Percentiles rank a stretch among this genome's conserved stretches.
These are phyloP conservation scores for Phylloscopus trochilus DNA, from an alignment of 2,113 vertebrate species.

Conservation along the genomic window DNA sequence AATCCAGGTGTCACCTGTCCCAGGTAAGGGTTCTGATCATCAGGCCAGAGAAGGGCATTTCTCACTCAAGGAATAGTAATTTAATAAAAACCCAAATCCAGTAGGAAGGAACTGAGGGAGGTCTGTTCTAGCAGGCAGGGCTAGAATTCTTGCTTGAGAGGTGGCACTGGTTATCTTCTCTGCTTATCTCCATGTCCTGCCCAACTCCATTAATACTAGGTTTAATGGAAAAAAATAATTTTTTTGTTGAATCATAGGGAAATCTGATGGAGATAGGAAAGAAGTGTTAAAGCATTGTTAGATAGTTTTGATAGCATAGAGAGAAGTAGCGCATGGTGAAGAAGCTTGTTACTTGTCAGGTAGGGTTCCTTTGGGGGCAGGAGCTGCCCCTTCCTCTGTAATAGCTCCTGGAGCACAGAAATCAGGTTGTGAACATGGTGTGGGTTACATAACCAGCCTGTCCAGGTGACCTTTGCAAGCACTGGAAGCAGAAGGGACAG, in stretches of 20 bases:
- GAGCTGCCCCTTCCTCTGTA: neutral
- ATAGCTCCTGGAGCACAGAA: neutral
- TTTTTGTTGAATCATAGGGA: neutral
- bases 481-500: neutral
- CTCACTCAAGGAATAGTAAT: neutral
- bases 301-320: neutral
- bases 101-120: neutral
- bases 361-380: neutral
- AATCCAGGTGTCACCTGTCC: neutral
- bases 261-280: neutral
- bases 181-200: neutral
- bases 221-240: neutral
- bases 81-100: neutral
- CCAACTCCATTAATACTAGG: neutral
- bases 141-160: neutral
- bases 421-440: neutral
- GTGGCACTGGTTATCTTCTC: neutral
- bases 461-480: neutral
- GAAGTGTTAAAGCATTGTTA: neutral
- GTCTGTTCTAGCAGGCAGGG: neutral
- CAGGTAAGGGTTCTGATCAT: neutral
- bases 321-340: neutral
- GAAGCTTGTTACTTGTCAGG: neutral
- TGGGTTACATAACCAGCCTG: neutral
- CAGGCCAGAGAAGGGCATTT: accelerated